Evolutionary conservation across 2,888 invertebrate species (phyloP).

Genomic region (Phortica magna): DNA sequence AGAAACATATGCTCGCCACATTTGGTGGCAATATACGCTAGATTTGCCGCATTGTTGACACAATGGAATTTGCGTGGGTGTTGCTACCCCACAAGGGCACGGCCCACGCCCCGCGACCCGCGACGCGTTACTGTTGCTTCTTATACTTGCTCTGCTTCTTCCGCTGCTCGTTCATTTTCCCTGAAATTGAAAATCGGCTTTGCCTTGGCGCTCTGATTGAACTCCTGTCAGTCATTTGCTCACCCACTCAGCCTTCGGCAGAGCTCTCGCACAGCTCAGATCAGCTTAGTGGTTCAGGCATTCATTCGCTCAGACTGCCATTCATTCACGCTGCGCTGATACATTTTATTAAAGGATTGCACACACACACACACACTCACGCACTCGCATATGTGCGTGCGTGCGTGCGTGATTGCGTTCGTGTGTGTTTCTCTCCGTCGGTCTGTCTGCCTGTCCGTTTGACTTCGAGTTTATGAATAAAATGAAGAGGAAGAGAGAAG

Average conservation of each 20-base stretch:
- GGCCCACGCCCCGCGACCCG: neutral
- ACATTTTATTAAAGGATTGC: too few relatives aligned
- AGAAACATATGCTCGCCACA: neutral
- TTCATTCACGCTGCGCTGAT: too few relatives aligned
- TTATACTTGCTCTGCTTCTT: neutral
- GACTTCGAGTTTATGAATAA: too few relatives aligned
- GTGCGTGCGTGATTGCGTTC: too few relatives aligned
- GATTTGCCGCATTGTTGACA: slow-evolving; percentile 28
- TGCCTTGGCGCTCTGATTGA: slow-evolving; percentile 18
- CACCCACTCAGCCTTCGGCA: neutral
- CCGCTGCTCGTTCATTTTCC: neutral
- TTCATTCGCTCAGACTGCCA: too few relatives aligned
- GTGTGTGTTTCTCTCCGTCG: too few relatives aligned
- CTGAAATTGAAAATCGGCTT: slow-evolving; percentile 4
- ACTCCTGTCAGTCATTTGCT: slow-evolving; percentile 8
- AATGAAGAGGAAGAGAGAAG: too few relatives aligned
- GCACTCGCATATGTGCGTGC: too few relatives aligned
- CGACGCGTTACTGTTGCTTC: neutral
- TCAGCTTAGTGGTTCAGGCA: too few relatives aligned
- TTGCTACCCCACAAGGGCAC: too few relatives aligned
- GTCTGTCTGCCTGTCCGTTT: too few relatives aligned
- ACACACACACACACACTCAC: too few relatives aligned
- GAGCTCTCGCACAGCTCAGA: neutral
- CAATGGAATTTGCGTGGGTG: slow-evolving; percentile 12
- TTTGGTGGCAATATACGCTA: neutral